phyloP scores from a whole-genome alignment of 2,888 invertebrate species.

The Escarpia spicata region DNA sequence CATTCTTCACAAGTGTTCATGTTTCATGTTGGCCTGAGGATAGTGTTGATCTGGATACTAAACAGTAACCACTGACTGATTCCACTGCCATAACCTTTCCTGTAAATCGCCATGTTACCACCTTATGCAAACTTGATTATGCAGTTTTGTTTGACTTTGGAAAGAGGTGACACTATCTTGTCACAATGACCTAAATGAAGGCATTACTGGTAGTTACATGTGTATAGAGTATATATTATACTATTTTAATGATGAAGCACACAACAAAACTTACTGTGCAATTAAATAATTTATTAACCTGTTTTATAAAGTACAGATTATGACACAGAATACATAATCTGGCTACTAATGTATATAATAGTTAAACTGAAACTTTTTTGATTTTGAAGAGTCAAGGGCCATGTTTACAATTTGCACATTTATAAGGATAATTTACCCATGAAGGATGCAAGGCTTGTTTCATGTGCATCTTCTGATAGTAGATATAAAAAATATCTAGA shows the following conservation, averaged over 20 bases:
- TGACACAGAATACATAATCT: background rate
- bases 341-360: background rate
- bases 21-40: background rate
- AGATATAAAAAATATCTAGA: no score
- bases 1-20: background rate
- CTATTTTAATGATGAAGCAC: no score
- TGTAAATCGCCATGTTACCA: slow-evolving; percentile 1
- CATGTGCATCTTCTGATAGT: no score
- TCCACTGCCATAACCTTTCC: background rate
- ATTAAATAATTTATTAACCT: background rate
- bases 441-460: no score
- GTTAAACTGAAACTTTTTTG: no score
- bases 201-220: background rate
- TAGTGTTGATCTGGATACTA: background rate
- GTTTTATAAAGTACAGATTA: background rate
- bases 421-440: no score
- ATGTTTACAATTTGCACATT: background rate
- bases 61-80: background rate
- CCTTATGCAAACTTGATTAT: background rate
- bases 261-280: no score
- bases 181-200: background rate
- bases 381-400: no score
- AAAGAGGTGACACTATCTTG: background rate
- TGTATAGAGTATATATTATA: no score
- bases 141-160: background rate